Evolutionary conservation across 2,113 vertebrate genomes (phyloP).

Genomic region (Megaptera novaeangliae): DNA sequence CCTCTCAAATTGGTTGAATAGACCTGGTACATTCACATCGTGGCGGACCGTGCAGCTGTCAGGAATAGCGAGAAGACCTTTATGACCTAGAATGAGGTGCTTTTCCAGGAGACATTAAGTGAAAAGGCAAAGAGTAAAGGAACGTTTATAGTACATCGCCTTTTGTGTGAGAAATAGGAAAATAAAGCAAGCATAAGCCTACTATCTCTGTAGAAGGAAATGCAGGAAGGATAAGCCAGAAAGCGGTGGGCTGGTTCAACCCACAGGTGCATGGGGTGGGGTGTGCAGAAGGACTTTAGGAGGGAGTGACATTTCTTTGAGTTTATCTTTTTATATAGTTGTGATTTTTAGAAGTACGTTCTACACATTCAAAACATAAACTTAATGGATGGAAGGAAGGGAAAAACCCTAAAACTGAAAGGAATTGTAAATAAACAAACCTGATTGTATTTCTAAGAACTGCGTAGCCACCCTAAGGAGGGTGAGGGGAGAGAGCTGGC

Average conservation of each 20-base stretch:
- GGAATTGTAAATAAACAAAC: neutral
- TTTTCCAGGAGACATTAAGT: neutral
- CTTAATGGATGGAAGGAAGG: neutral
- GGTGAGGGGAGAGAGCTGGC: neutral
- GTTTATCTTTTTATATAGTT: neutral
- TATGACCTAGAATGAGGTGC: neutral
- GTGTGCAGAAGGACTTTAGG: neutral
- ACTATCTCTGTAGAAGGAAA: neutral
- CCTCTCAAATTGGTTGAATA: neutral
- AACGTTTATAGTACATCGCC: rapidly evolving
- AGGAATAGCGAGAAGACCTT: neutral
- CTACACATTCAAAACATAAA: neutral
- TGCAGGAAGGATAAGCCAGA: neutral
- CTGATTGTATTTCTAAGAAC: neutral
- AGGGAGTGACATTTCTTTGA: neutral
- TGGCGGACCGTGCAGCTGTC: neutral
- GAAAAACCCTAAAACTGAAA: neutral
- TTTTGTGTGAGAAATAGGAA: neutral
- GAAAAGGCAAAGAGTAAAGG: neutral
- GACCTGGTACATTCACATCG: neutral
- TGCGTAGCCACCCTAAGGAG: neutral
- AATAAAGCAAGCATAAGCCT: rapidly evolving
- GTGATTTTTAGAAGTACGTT: neutral
- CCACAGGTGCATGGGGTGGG: neutral
- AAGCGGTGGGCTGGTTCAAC: neutral